A percentile compares a stretch with the other conserved stretches of the same genome.
These are phyloP conservation scores for Nerophis ophidion DNA, from an alignment of 2,113 vertebrate genomes.

Conservation along the genomic window DNA sequence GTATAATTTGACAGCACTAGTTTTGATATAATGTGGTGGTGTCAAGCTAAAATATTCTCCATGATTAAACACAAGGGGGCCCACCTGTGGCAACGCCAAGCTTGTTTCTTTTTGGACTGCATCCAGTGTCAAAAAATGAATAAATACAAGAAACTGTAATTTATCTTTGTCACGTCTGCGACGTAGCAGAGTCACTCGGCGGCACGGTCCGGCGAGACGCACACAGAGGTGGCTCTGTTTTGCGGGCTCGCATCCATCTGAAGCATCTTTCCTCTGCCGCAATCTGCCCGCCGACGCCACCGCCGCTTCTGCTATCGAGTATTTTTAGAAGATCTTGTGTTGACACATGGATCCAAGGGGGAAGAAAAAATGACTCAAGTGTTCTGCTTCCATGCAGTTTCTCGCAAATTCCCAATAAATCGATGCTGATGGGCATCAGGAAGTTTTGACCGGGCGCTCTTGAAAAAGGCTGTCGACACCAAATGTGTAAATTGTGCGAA, in stretches of 20 bases:
- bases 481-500: conserved; percentile 13
- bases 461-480: conserved; percentile 47
- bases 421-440: conserved; percentile 14
- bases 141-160: conserved; percentile 58
- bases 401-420: conserved; percentile 24
- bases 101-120: conserved; percentile 41
- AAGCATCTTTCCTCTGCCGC: conserved; percentile 58
- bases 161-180: conserved; percentile 75
- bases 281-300: conserved; percentile 35
- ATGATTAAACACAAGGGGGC: conserved; percentile 41
- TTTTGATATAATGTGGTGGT: not conserved
- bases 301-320: conserved; percentile 25
- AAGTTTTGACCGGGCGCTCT: conserved; percentile 18
- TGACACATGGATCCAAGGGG: conserved; percentile 37
- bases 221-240: conserved; percentile 73
- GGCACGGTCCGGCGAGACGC: conserved; percentile 64
- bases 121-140: conserved; percentile 41
- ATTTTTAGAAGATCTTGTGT: conserved; percentile 65
- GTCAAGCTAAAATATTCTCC: conserved; percentile 17
- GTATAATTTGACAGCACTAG: too few species aligned
- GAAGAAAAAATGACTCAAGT: conserved; percentile 19
- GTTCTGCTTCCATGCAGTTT: conserved; percentile 27
- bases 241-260: conserved; percentile 65
- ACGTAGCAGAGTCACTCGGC: conserved; percentile 72
- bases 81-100: conserved; percentile 48